Base-by-base conservation (phyloP, 2,113 vertebrate species). In the Tamias sibiricus region DNA sequence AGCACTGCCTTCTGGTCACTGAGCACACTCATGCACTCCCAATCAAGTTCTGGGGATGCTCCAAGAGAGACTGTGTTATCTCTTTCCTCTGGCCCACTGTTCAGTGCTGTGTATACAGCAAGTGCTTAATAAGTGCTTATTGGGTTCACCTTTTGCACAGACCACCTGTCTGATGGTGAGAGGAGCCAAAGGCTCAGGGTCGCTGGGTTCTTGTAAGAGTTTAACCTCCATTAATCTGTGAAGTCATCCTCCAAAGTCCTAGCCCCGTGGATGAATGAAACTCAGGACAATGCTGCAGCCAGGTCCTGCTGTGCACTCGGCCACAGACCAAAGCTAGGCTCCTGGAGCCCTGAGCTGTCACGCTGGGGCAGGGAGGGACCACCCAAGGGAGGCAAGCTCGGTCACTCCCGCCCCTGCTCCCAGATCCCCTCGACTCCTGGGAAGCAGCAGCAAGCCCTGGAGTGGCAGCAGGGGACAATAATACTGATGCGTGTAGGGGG, bases 21-120 rank as follows among this genome's bases (percentile, higher is more conserved):
- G 28, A 17, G 0, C 8, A 26, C 0, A 12, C 44, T 5, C 35
- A 0, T 11, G 4, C 9, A 7, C 16, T 32, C n/a, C 52, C 30
- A 3, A 0, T 0, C 0, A 2, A 7, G 12, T 44, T 37, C 30
- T 6, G 6, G 2, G 47, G 66, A 16, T 69, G 90, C 66, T 44
- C 20, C 1, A 8, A 26, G 0, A 1, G 62, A 44, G 17, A 11
- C 12, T 0, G 2, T 4, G 0, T 0, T 11, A 9, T 37, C 16
- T n/a, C 35, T 37, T 14, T 24, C 20, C 37, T 64, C 64, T 24
- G 30, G 35, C 2, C 30, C 22, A 0, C 8, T 4, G 11, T 32
- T n/a, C 64, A 10, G 2, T 0, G 47, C 42, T 26, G 42, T 1
- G 0, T 8, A 16, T 0, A 32, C 14, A 26, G 57, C 81, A 82